Percentiles rank a stretch among this genome's conserved stretches.
These are phyloP conservation scores for Atta colombica DNA, from an alignment of 1,140 invertebrate species.

Conservation along the genomic window DNA sequence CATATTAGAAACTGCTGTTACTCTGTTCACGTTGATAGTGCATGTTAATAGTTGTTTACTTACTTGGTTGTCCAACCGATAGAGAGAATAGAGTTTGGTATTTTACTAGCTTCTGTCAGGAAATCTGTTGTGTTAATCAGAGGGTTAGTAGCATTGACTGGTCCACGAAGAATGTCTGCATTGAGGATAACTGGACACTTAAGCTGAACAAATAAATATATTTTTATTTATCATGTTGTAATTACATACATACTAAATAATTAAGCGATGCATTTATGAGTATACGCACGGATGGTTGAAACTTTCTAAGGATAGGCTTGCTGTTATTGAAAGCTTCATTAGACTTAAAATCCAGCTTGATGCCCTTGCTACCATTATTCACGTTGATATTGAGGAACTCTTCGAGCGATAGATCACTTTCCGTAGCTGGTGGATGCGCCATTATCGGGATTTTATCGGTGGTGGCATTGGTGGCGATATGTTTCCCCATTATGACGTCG, in stretches of 20 bases:
- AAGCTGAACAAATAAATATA: constrained; percentile 85
- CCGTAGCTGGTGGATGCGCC: constrained; percentile 92
- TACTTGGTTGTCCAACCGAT: constrained; percentile 94
- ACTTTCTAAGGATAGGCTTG: constrained; percentile 87
- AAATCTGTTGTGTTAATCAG: constrained; percentile 91
- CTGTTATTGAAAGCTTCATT: constrained; percentile 92
- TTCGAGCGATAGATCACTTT: constrained; percentile 92
- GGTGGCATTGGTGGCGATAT: constrained; percentile 79
- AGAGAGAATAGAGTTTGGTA: constrained; percentile 91
- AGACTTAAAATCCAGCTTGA: constrained; percentile 96
- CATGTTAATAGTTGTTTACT: constrained; percentile 82
- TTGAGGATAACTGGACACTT: constrained; percentile 95
- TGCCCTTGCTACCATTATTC: constrained; percentile 88
- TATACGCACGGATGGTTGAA: constrained; percentile 83
- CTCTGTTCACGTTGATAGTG: neutral
- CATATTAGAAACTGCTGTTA: constrained; percentile 32
- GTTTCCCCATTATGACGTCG: constrained; percentile 92
- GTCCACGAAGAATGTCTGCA: constrained; percentile 94
- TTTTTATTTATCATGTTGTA: neutral
- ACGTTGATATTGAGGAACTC: constrained; percentile 90
- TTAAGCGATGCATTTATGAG: neutral
- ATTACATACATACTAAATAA: neutral
- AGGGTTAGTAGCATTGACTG: constrained; percentile 88
- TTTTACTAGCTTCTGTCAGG: constrained; percentile 87
- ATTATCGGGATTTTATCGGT: constrained; percentile 91